phyloP scores from a whole-genome alignment of 2,113 vertebrate species.

The Rissa tridactyla region DNA sequence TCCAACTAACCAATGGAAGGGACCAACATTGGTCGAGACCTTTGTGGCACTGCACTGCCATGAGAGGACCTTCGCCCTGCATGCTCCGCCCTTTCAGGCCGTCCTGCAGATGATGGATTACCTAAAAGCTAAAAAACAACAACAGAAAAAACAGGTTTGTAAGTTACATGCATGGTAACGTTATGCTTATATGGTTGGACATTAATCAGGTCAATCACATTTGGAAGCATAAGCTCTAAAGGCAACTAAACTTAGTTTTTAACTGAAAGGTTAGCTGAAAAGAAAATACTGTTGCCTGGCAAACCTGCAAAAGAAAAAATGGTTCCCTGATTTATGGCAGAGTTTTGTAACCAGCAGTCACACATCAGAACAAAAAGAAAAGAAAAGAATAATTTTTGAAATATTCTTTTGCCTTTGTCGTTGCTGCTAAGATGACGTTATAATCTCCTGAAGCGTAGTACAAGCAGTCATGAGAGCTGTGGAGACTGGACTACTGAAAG shows the following conservation, averaged over 20 bases:
- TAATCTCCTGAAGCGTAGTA: not conserved
- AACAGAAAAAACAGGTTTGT: constrained; percentile 67
- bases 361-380: constrained; percentile 54
- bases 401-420: constrained; percentile 73
- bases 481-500: not conserved
- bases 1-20: constrained; percentile 92
- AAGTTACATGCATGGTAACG: not conserved
- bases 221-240: constrained; percentile 76
- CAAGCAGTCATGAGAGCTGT: not conserved
- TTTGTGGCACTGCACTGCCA: constrained; percentile 77
- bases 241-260: constrained; percentile 85
- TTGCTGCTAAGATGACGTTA: constrained; percentile 42
- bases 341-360: constrained; percentile 56
- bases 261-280: constrained; percentile 87
- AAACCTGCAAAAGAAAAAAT: constrained; percentile 56
- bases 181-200: not conserved
- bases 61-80: constrained; percentile 80
- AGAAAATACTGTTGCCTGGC: constrained; percentile 28
- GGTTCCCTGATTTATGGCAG: constrained; percentile 28
- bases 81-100: constrained; percentile 82
- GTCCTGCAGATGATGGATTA: constrained; percentile 82
- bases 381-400: constrained; percentile 47
- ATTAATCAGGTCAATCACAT: constrained; percentile 24
- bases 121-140: constrained; percentile 88
- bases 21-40: constrained; percentile 80